Evolutionary conservation across 2,888 invertebrate genomes (phyloP).

Genomic region (Prenolepis imparis): DNA sequence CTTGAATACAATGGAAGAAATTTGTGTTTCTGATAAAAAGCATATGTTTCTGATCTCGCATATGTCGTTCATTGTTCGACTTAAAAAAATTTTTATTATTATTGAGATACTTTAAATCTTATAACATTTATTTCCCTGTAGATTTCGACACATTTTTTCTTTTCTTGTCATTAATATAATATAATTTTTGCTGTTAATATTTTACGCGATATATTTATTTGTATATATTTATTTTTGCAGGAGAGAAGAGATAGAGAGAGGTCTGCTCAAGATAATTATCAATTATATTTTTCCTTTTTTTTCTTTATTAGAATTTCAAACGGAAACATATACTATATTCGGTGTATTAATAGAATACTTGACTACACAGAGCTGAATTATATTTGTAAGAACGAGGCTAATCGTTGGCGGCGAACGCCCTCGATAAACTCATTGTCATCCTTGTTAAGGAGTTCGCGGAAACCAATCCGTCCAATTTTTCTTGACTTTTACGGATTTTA

Average conservation of each 20-base stretch:
- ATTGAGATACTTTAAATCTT: neutral
- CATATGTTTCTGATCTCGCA: neutral
- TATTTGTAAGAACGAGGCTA: slow-evolving; percentile 8
- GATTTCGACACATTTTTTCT: neutral
- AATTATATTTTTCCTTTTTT: neutral
- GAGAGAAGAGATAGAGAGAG: neutral
- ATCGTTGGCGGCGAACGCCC: slow-evolving; percentile 31
- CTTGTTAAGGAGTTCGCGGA: slow-evolving; percentile 32
- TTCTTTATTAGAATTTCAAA: neutral
- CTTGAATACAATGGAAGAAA: neutral
- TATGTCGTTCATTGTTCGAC: neutral
- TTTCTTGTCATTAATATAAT: neutral
- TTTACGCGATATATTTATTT: neutral
- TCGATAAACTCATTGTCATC: slow-evolving; percentile 64
- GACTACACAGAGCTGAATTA: slow-evolving; percentile 12
- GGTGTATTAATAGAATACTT: neutral
- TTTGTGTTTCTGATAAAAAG: neutral
- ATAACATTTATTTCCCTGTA: neutral
- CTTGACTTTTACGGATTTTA: slow-evolving; percentile 68
- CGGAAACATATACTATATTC: neutral
- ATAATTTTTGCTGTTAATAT: neutral
- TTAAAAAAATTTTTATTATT: neutral
- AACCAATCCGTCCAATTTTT: slow-evolving; percentile 49
- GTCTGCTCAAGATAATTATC: neutral
- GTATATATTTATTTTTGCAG: neutral